Conservation (phyloP, 1,140 invertebrate species). For the Diprion similis region DNA sequence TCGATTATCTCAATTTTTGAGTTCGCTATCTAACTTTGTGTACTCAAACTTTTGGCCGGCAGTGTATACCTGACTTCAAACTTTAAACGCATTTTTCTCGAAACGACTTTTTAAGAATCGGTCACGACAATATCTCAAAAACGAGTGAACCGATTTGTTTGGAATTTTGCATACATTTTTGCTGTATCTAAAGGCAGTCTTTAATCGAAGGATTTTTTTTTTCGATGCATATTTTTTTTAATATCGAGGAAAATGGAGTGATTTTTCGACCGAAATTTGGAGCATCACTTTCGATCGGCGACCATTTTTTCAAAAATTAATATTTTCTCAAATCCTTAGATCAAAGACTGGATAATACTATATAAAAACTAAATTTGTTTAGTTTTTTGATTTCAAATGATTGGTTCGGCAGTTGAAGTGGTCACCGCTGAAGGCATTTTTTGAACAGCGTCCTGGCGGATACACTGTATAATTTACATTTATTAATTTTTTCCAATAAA, state of each 20-base stretch:
- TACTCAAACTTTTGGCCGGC: no score
- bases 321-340: background rate
- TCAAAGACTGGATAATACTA: background rate
- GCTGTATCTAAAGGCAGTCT: background rate
- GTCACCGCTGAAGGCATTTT: background rate
- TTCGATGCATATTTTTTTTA: background rate
- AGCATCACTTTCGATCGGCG: background rate
- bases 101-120: background rate
- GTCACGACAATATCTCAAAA: background rate
- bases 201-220: slow-evolving; percentile 9
- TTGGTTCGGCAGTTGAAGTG: background rate
- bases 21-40: no score
- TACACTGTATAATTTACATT: background rate
- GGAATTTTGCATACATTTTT: slow-evolving; percentile 5
- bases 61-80: no score
- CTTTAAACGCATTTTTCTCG: background rate
- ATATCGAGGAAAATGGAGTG: no score
- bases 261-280: background rate
- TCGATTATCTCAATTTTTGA: no score
- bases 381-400: background rate
- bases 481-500: background rate
- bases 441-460: background rate
- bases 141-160: background rate
- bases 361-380: slow-evolving; percentile 2
- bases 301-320: background rate